Conservation (phyloP, 2,888 invertebrate species). For the Hyalella azteca region DNA sequence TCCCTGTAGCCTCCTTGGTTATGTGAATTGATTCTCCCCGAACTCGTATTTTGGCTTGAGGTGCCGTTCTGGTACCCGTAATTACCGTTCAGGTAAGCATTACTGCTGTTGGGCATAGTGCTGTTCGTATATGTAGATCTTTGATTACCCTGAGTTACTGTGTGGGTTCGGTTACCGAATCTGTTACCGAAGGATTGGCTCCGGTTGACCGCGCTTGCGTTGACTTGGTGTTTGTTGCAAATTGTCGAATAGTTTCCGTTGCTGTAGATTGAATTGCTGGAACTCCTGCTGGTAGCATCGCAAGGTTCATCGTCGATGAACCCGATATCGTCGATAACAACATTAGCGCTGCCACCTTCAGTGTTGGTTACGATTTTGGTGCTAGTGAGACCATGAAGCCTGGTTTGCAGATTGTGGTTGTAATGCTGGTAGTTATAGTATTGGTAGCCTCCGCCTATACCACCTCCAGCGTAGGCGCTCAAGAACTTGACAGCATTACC, state of each 20-base stretch:
- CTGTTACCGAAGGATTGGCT: not conserved
- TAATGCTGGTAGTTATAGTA: constrained; percentile 31
- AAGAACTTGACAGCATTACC: not conserved
- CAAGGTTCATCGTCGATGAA: constrained; percentile 9
- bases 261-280: not conserved
- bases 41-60: not conserved
- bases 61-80: not conserved
- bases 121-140: too few relatives aligned
- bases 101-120: too few relatives aligned
- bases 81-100: not conserved
- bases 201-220: not conserved
- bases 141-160: too few relatives aligned
- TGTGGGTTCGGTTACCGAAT: not conserved
- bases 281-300: not conserved
- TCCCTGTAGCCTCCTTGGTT: not conserved
- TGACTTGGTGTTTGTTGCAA: not conserved
- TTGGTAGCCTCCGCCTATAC: constrained; percentile 3
- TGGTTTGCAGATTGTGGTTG: constrained; percentile 33
- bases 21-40: too few relatives aligned
- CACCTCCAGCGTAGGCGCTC: constrained; percentile 7
- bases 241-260: not conserved
- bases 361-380: constrained; percentile 18
- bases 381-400: constrained; percentile 5
- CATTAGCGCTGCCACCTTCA: not conserved
- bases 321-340: not conserved